These are phyloP conservation scores for Nasonia giraulti DNA, from an alignment of 1,140 invertebrate genomes.

Conservation along the genomic window DNA sequence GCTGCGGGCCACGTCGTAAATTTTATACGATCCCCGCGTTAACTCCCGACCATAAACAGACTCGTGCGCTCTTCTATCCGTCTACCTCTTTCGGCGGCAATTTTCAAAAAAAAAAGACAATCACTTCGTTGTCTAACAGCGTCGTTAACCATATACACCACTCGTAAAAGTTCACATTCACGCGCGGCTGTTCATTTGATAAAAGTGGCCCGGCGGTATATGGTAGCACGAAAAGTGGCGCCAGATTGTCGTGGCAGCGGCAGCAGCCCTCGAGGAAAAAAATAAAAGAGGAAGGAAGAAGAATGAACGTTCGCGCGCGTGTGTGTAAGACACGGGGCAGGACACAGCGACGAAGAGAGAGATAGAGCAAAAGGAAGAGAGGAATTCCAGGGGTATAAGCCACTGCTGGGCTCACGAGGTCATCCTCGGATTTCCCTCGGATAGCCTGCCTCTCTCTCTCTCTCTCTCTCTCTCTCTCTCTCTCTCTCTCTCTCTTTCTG, in stretches of 20 bases:
- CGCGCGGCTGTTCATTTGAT: constrained; percentile 48
- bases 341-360: constrained; percentile 12
- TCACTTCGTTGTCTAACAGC: constrained; percentile 27
- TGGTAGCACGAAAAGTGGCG: constrained; percentile 63
- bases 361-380: constrained; percentile 15
- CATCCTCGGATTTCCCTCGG: constrained; percentile 54
- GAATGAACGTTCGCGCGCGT: constrained; percentile 31
- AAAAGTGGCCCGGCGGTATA: constrained; percentile 58
- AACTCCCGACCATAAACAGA: constrained; percentile 23
- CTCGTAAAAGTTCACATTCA: constrained; percentile 48
- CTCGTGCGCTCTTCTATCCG: neutral
- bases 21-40: constrained; percentile 46
- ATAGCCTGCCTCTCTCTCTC: constrained; percentile 44
- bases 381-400: constrained; percentile 29
- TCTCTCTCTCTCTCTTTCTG: neutral
- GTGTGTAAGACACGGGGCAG: constrained; percentile 29
- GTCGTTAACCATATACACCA: constrained; percentile 34
- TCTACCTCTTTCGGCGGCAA: constrained; percentile 8
- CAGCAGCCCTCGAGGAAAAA: neutral
- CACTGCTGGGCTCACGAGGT: constrained; percentile 46
- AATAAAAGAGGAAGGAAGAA: constrained; percentile 38
- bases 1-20: constrained; percentile 44
- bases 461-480: neutral
- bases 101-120: constrained; percentile 46
- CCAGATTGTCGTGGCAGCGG: constrained; percentile 63